Evolutionary conservation across 2,797 vertebrate species (phyloP).

Genomic region (Darevskia mixta): DNA sequence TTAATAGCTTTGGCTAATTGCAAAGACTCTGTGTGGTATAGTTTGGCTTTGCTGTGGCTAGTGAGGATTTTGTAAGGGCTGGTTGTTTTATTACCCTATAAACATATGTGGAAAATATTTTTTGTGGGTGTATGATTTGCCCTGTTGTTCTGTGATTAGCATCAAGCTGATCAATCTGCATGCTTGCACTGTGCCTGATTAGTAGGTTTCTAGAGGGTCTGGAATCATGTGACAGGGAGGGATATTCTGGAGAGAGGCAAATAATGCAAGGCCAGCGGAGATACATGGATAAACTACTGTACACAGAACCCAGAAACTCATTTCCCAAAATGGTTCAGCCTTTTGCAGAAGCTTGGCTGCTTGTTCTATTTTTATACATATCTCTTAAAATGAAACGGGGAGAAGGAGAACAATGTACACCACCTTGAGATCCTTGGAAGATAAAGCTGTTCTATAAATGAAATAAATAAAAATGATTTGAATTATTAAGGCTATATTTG

Average conservation of each 20-base stretch:
- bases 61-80: not conserved
- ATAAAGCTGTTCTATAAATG: too few species aligned
- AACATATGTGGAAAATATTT: not conserved
- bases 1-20: not conserved
- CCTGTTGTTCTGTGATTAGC: not conserved
- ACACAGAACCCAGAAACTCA: not conserved
- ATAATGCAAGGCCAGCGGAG: not conserved
- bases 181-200: not conserved
- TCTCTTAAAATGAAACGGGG: too few species aligned
- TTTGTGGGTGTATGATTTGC: not conserved
- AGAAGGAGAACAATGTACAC: too few species aligned
- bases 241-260: not conserved
- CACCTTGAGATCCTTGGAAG: too few species aligned
- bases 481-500: not conserved
- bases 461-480: too few species aligned
- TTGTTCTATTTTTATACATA: not conserved
- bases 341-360: not conserved
- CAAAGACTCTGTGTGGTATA: not conserved
- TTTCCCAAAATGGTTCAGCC: not conserved
- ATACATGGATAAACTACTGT: not conserved
- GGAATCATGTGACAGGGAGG: not conserved
- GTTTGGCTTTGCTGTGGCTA: not conserved
- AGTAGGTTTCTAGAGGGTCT: not conserved
- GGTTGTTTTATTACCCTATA: not conserved
- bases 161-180: not conserved